Base-by-base conservation (phyloP, 1,140 invertebrate genomes). In the Aporrectodea caliginosa region DNA sequence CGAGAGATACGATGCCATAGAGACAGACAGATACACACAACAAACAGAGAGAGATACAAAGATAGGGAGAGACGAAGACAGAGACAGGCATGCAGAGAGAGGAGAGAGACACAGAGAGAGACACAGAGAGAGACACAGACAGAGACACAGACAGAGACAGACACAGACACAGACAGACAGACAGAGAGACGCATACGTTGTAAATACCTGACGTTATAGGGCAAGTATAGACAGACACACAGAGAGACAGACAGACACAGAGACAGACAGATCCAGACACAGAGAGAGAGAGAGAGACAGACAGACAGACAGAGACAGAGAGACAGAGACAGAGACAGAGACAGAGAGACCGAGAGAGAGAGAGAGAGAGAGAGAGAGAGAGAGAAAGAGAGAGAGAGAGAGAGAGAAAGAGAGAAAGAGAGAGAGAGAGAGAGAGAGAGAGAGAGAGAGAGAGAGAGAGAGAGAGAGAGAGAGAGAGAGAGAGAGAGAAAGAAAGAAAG, bases 391-490 rank as follows among this genome's bases (percentile, higher is more conserved):
- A 58, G 43, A 58, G 6, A 58, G 43, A 58, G 43, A 58, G 43
- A 58, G 43, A 58, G 6, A 58, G 43, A 58, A 58, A 58, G 43
- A 58, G 6, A 58, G 43, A 58, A 22, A 58, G 43, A 58, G 43
- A 58, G 43, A 58, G 43, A 12, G 43, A 58, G 43, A 58, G 43
- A 58, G 43, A 58, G 43, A 58, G 43, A 12, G 43, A 58, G 43
- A 58, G 43, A 58, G 43, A 58, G 43, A 58, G 43, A 58, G 6
- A 58, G 43, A 58, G 43, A 58, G 43, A 58, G 43, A 58, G 43
- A 58, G 43, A 58, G 43, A 58, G 43, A 58, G 43, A 58, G 43
- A 58, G 43, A 58, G 43, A 58, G 43, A 58, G 43, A 58, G 43
- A 58, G 43, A 58, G 43, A 58, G 43, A 58, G 43, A 58, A 22